Evolutionary conservation across 1,140 invertebrate genomes (phyloP).

Genomic region (Brachionus calyciflorus): DNA sequence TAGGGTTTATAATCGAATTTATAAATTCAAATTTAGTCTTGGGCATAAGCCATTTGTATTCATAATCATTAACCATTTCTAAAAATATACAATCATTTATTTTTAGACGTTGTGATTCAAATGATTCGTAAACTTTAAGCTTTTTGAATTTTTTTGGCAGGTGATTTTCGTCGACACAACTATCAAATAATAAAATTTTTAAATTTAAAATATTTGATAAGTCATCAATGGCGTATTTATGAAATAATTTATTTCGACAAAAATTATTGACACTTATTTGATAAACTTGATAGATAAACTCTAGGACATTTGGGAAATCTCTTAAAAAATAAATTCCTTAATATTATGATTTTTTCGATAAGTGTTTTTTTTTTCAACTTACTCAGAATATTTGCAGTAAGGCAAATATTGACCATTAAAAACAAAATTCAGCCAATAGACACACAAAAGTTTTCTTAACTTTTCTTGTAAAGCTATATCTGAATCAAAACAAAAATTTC

Average conservation of each 20-base stretch:
- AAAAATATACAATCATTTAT: conserved; percentile 40
- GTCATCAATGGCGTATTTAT: conserved; percentile 4
- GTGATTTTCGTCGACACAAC: background rate
- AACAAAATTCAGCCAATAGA: conserved; percentile 41
- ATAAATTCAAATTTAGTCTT: background rate
- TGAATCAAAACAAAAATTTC: background rate
- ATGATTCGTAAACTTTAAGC: background rate
- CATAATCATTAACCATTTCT: background rate
- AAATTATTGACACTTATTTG: conserved; percentile 44
- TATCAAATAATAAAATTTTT: conserved; percentile 33
- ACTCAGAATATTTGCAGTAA: conserved; percentile 10
- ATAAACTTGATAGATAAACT: conserved; percentile 32
- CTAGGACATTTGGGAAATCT: conserved; percentile 18
- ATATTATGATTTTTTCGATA: no score
- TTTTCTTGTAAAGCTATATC: background rate
- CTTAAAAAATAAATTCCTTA: background rate
- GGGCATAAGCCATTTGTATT: conserved; percentile 25
- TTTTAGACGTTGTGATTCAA: background rate
- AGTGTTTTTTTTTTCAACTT: background rate
- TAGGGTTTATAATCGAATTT: background rate
- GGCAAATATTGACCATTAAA: background rate
- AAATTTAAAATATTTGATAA: conserved; percentile 14
- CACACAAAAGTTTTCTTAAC: conserved; percentile 5
- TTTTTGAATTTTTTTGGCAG: conserved; percentile 6
- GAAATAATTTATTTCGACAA: conserved; percentile 12